Percentiles rank a stretch among this genome's conserved stretches.
phyloP scores from a whole-genome alignment of 2,797 vertebrate genomes.

The Nannoperca obscura region DNA sequence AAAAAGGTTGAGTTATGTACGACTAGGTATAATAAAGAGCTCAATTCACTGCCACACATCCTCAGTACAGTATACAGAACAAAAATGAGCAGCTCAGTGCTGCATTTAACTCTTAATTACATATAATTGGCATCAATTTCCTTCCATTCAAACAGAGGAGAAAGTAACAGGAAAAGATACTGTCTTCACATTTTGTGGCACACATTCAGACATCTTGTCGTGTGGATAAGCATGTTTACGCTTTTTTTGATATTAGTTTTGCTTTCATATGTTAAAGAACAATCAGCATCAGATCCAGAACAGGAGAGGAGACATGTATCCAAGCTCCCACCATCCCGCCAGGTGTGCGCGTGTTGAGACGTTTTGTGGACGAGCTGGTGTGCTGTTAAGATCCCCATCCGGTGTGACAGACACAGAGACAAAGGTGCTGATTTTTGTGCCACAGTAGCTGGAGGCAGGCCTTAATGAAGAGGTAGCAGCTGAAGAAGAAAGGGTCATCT shows the following conservation, averaged over 20 bases:
- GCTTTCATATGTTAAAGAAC: constrained; percentile 17
- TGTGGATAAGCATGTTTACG: background rate
- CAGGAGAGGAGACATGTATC: background rate
- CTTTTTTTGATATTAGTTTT: background rate
- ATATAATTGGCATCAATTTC: constrained; percentile 45
- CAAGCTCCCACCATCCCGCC: background rate
- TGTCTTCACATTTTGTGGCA: constrained; percentile 10
- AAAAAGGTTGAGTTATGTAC: constrained; percentile 29
- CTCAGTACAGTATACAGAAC: constrained; percentile 13
- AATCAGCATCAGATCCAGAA: constrained; percentile 13
- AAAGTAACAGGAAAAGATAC: constrained; percentile 30
- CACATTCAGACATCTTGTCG: background rate
- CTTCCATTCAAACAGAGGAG: constrained; percentile 26
- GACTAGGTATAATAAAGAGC: constrained; percentile 21
- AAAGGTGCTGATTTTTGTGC: constrained; percentile 62
- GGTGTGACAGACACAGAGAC: constrained; percentile 50
- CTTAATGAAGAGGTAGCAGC: constrained; percentile 77
- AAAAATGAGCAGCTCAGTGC: constrained; percentile 22
- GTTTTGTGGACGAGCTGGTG: constrained; percentile 16
- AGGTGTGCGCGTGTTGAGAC: constrained; percentile 4
- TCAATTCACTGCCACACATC: constrained; percentile 23
- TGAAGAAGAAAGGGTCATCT: constrained; percentile 58
- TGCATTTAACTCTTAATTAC: constrained; percentile 42
- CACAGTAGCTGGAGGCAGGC: constrained; percentile 52
- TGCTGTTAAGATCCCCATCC: constrained; percentile 46